Percentiles rank a stretch among this genome's conserved stretches.
Conservation (phyloP, 2,888 invertebrate species). For the Dinocampus coccinellae region DNA sequence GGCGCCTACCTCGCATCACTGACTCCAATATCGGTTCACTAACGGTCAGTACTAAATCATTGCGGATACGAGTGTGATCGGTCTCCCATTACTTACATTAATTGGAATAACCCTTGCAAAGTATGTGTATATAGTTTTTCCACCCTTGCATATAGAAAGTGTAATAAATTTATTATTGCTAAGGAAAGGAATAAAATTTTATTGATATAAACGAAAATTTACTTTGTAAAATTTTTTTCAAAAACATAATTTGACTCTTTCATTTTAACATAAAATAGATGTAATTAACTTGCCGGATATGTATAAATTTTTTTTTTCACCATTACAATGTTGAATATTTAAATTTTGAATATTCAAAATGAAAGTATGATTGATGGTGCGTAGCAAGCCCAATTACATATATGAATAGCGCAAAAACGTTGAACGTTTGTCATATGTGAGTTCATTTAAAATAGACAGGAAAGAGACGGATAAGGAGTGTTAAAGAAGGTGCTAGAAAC, state of each 20-base stretch:
- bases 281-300: not conserved
- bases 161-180: not conserved
- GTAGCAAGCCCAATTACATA: constrained; percentile 28
- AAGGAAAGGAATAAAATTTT: not conserved
- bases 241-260: not conserved
- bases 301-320: not conserved
- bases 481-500: constrained; percentile 36
- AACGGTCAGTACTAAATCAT: constrained; percentile 2
- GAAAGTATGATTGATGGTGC: constrained; percentile 4
- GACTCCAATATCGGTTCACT: not conserved
- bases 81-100: constrained; percentile 15
- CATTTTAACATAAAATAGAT: not conserved
- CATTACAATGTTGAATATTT: not conserved
- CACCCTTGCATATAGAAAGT: not conserved
- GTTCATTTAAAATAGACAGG: constrained; percentile 16
- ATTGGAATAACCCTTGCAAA: not conserved
- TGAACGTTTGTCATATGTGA: constrained; percentile 14
- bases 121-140: not conserved
- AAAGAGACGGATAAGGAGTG: constrained; percentile 21
- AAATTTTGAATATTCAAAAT: not conserved
- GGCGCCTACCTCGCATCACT: constrained; percentile 22
- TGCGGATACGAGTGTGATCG: not conserved
- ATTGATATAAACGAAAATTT: not conserved
- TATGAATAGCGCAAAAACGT: constrained; percentile 33
- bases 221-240: not conserved